Base-by-base conservation (phyloP, 2,797 vertebrate species). In the Glyptemys insculpta region DNA sequence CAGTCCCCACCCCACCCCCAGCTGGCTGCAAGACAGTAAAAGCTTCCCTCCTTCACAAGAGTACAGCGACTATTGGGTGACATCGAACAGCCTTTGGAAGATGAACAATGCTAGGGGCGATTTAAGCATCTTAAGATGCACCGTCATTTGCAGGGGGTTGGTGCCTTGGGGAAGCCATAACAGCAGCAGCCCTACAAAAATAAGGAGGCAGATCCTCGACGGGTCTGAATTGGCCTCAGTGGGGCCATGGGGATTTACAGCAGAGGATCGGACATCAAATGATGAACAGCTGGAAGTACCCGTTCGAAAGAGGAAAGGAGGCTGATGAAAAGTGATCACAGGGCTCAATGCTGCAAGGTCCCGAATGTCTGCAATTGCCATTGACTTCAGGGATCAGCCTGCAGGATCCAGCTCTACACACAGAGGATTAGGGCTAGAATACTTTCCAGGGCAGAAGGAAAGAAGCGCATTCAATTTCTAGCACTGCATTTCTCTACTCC, bases 401-500 rank as follows among this genome's bases (percentile, higher is more conserved):
- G 57, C 2, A 0, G 44, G 4, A 47, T 0, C 83, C 68, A 49
- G 41, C 72, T 44, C 23, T 47, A 76, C 2, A 47, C 92, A 79
- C 0, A 0, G 68, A n/a, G 5, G 37, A 41, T 79, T 1, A 0
- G 72, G 50, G 72, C 0, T 1, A 93, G 49, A 68, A 91, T 83
- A 25, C 10, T 49, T 84, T 8, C 9, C 62, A 0, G 3, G 91
- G 90, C 91, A 92, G 92, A 85, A 94, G 82, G 88, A 89, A 83
- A 94, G 86, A 93, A 91, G 90, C 65, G 87, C 84, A 87, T 84
- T 80, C 5, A 3, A 27, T 27, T 90, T 65, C 74, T 41, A 25
- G 29, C 94, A 79, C n/a, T 0, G 0, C 76, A 29, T 1, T 0
- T 79, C 5, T 87, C 79, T 14, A 5, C 21, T 52, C 59, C 79